A percentile compares a stretch with the other conserved stretches of the same genome.
Evolutionary conservation across 1,140 invertebrate genomes (phyloP).

Genomic region (Limonius californicus): DNA sequence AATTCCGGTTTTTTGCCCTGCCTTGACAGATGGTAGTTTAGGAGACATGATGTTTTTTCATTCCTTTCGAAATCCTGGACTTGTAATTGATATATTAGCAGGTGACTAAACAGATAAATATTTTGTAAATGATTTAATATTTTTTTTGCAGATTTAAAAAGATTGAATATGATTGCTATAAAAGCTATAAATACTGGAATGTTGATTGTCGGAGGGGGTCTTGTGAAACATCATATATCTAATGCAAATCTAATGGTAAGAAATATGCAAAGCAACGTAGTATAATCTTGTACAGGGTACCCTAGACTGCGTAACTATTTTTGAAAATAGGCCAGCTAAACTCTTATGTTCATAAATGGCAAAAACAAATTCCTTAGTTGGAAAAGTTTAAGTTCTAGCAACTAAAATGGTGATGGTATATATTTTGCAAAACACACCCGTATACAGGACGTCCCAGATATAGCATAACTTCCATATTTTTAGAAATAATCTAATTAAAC

Average conservation of each 20-base stretch:
- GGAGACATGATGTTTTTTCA: conserved; percentile 99
- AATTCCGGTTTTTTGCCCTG: conserved; percentile 98
- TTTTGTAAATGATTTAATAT: neutral
- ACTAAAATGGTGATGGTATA: no score
- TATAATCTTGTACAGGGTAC: no score
- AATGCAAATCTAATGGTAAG: conserved; percentile 93
- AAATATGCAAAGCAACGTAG: no score
- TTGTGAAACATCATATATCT: conserved; percentile 99
- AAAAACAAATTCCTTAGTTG: no score
- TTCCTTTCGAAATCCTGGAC: conserved; percentile 86
- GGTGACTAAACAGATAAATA: conserved; percentile 14
- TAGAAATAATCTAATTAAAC: no score
- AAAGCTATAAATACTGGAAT: conserved; percentile 92
- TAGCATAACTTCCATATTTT: no score
- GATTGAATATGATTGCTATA: conserved; percentile 93
- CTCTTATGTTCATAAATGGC: no score
- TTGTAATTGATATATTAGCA: conserved; percentile 91
- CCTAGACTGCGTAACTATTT: no score
- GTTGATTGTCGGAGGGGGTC: conserved; percentile 94
- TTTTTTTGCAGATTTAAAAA: conserved; percentile 68
- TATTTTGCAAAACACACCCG: no score
- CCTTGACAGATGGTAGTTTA: conserved; percentile 95
- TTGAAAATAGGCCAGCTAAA: no score
- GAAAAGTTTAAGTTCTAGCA: no score
- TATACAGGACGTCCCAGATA: no score